phyloP scores from a whole-genome alignment of 2,113 vertebrate species.

The Monarcha castaneiventris region DNA sequence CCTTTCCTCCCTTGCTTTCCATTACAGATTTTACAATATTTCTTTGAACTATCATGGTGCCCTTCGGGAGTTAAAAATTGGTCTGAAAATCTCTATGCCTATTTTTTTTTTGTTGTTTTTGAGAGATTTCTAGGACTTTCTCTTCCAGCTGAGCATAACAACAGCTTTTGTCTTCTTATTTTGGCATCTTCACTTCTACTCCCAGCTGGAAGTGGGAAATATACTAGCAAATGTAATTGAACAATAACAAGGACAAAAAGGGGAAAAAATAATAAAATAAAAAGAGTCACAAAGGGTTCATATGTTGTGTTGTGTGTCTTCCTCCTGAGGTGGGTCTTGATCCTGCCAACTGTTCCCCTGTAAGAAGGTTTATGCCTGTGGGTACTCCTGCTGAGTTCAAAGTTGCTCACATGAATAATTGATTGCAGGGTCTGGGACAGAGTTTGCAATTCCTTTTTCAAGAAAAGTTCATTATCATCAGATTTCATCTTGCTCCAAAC shows the following conservation, averaged over 20 bases:
- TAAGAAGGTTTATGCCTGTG: conserved; percentile 61
- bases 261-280: conserved; percentile 17
- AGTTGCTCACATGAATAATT: conserved; percentile 64
- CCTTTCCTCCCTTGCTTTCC: background rate
- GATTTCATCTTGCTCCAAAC: conserved; percentile 17
- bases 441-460: conserved; percentile 50
- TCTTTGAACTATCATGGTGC: background rate
- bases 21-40: background rate
- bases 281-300: conserved; percentile 24
- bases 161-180: conserved; percentile 15
- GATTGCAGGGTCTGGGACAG: conserved; percentile 46
- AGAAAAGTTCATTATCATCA: conserved; percentile 54
- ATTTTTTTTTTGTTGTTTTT: background rate
- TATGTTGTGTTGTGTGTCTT: conserved; percentile 41
- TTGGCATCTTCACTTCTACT: conserved; percentile 31
- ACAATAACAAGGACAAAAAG: conserved; percentile 42
- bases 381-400: conserved; percentile 63
- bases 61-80: background rate
- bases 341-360: conserved; percentile 48
- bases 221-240: conserved; percentile 8
- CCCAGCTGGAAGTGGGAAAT: conserved; percentile 36
- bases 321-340: conserved; percentile 57
- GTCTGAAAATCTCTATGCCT: background rate
- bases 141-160: background rate
- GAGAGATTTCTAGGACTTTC: background rate